Base-by-base conservation (phyloP, 1,140 invertebrate species). In the Samia ricini region DNA sequence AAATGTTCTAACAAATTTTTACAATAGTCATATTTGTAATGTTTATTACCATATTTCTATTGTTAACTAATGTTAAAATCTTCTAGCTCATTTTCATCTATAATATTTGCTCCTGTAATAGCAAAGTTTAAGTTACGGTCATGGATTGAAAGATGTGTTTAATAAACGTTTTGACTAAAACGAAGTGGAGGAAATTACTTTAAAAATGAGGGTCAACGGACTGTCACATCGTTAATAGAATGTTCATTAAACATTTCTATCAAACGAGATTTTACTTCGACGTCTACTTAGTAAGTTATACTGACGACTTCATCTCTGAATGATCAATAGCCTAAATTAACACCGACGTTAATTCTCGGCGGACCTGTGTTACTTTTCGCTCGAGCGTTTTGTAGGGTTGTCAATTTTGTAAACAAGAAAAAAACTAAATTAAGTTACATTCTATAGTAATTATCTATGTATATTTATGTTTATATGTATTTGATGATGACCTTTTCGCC, bases 291-390 rank as follows among this genome's bases (percentile, higher is more conserved):
- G 33, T 42, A 42, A 42, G 33, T 42, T 42, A 42, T 15, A 12
- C 33, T 42, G 15, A 42, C 33, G 12, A 42, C 33, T 42, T 42
- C 33, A 42, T 42, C 33, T 42, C 33, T 12, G 33, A 42, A 42
- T 15, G 15, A 42, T 49, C 62, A 68, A 75, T 71, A 77, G 68
- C 73, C 71, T 73, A 74, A 78, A 86, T 86, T 84, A 82, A 74
- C 54, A 66, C 50, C 71, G 61, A 64, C 61, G 64, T 67, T 77
- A 79, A 80, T 80, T 85, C 77, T 78, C 62, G 70, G 74, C 82
- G 74, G 76, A 83, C 68, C 76, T 81, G 77, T 81, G 75, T 84
- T 83, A 82, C 81, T 84, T 86, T 86, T 81, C 70, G 75, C 69
- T 72, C 61, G 70, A 71, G 67, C 63, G 71, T 63, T 42, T 15